Evolutionary conservation across 2,113 vertebrate genomes (phyloP).

Genomic region (Tyrannus savana): DNA sequence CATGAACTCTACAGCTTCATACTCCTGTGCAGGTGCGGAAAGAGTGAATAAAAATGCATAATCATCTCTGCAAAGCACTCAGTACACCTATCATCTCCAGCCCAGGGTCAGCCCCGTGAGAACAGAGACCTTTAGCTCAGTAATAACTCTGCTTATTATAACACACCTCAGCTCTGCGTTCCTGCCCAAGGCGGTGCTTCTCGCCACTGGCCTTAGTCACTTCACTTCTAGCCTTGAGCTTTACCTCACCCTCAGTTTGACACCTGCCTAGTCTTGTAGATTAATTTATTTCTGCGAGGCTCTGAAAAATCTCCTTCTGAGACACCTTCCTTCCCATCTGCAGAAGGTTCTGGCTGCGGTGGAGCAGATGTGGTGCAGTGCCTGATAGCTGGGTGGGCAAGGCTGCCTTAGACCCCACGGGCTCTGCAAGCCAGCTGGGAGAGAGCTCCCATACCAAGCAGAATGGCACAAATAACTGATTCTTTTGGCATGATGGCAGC

Average conservation of each 20-base stretch:
- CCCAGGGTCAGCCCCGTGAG: neutral
- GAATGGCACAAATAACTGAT: neutral
- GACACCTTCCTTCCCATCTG: neutral
- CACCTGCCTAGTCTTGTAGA: constrained; percentile 15
- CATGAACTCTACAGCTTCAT: constrained; percentile 17
- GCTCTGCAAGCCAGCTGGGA: neutral
- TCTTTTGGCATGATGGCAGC: neutral
- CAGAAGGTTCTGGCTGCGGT: neutral
- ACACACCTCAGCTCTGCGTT: neutral
- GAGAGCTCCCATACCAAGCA: neutral
- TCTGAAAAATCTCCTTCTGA: constrained; percentile 2
- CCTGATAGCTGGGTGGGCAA: neutral
- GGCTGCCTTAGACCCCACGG: neutral
- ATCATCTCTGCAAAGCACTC: neutral
- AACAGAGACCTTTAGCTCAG: constrained; percentile 43
- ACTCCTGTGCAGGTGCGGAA: constrained; percentile 27
- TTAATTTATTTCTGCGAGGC: constrained; percentile 52
- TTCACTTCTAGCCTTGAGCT: constrained; percentile 9
- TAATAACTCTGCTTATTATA: constrained; percentile 41
- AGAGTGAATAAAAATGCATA: constrained; percentile 42
- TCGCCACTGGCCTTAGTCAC: neutral
- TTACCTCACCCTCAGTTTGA: neutral
- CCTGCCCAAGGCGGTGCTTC: neutral
- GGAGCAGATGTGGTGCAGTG: neutral
- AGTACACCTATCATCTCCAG: neutral